Evolutionary conservation across 2,113 vertebrate species (phyloP).

Genomic region (Ibidorhyncha struthersii): DNA sequence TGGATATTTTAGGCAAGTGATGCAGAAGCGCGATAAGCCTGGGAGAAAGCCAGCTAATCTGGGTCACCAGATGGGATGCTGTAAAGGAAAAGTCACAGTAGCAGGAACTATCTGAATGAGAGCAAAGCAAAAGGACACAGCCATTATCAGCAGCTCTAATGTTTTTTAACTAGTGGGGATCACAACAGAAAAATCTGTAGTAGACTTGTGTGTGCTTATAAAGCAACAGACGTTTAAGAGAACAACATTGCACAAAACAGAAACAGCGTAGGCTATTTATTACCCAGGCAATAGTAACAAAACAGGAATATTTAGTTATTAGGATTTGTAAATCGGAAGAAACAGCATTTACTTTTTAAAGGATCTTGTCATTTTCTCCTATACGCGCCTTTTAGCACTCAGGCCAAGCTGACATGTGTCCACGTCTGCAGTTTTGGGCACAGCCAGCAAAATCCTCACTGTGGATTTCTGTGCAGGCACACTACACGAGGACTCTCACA

Average conservation of each 20-base stretch:
- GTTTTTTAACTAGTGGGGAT: background rate
- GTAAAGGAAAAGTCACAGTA: background rate
- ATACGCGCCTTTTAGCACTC: background rate
- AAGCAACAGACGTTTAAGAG: background rate
- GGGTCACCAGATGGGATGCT: background rate
- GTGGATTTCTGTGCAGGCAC: background rate
- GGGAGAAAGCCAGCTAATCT: background rate
- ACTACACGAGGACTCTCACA: rapidly evolving
- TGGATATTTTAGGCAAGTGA: background rate
- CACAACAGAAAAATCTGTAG: background rate
- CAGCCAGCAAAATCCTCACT: background rate
- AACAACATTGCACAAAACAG: background rate
- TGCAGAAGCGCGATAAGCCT: background rate
- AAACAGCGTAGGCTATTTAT: background rate
- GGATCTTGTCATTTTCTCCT: background rate
- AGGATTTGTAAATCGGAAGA: background rate
- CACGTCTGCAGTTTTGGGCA: background rate
- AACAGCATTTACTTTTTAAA: background rate
- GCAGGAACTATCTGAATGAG: background rate
- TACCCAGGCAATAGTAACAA: background rate
- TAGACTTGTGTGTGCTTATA: background rate
- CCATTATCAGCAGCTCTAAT: background rate
- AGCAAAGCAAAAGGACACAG: background rate
- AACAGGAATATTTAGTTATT: background rate
- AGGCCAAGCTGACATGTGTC: background rate